Conservation (phyloP, 1,140 invertebrate genomes). For the Aphidius gifuensis region DNA sequence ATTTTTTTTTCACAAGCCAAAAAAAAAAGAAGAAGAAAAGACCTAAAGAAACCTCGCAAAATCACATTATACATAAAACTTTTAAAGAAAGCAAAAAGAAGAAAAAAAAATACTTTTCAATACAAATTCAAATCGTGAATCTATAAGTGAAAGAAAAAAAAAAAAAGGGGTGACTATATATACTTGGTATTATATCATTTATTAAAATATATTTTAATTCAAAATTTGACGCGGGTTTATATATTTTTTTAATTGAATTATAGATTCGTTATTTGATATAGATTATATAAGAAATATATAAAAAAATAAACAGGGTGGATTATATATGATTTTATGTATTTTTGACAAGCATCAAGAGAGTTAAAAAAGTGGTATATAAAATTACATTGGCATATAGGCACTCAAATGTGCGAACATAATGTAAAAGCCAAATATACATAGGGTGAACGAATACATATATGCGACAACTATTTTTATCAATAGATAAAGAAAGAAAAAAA, state of each 20-base stretch:
- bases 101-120: background rate
- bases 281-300: conserved; percentile 1
- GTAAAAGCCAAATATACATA: conserved; percentile 20
- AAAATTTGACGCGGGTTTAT: conserved; percentile 14
- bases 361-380: conserved; percentile 16
- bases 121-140: conserved; percentile 1
- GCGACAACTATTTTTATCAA: background rate
- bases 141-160: background rate
- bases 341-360: background rate
- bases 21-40: too few relatives aligned
- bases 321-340: too few relatives aligned
- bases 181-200: background rate
- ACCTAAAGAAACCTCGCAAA: too few relatives aligned
- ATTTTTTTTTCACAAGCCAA: background rate
- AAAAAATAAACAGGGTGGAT: background rate
- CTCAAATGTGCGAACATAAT: conserved; percentile 19
- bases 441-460: conserved; percentile 17
- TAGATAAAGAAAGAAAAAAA: background rate
- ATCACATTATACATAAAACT: too few relatives aligned
- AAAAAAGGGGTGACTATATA: background rate
- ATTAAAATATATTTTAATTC: background rate
- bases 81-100: background rate
- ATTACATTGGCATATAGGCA: conserved; percentile 13
- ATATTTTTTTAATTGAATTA: conserved; percentile 4
- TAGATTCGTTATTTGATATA: conserved; percentile 15